Percentiles rank a stretch among this genome's conserved stretches.
These are phyloP conservation scores for Plectrocnemia conspersa DNA, from an alignment of 1,140 invertebrate genomes.

Conservation along the genomic window DNA sequence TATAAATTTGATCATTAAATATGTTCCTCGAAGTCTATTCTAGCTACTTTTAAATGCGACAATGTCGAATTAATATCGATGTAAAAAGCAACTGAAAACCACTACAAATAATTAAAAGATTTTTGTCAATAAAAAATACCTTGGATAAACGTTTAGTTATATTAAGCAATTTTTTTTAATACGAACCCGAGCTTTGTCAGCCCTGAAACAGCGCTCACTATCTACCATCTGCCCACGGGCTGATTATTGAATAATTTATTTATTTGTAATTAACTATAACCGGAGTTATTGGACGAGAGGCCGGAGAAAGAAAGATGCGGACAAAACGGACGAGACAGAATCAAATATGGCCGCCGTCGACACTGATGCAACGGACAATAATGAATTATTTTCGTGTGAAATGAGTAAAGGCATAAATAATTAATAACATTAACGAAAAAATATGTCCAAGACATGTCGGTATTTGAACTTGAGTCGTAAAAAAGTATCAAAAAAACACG, in stretches of 20 bases:
- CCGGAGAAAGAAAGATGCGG: conserved; percentile 7
- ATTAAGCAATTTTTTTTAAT: no score
- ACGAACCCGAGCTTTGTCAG: conserved; percentile 21
- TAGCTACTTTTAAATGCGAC: conserved; percentile 4
- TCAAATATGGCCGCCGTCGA: conserved; percentile 22
- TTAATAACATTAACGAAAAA: no score
- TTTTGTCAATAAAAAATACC: not conserved
- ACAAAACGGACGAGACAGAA: conserved; percentile 15
- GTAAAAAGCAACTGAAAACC: not conserved
- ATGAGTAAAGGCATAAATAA: no score
- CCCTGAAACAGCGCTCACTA: conserved; percentile 16
- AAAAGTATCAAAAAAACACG: no score
- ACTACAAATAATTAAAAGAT: no score
- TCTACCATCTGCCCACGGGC: conserved; percentile 32
- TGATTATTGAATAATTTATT: conserved; percentile 37
- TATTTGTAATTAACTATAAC: conserved; percentile 36
- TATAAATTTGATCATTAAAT: no score
- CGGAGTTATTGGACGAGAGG: conserved; percentile 33
- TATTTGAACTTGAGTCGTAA: no score
- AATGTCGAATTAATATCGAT: not conserved
- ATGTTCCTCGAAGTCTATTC: no score
- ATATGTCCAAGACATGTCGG: no score
- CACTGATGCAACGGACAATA: conserved; percentile 2
- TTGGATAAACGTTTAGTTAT: conserved; percentile 2
- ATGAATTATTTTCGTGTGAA: no score